These are phyloP conservation scores for Cepphus grylle DNA, from an alignment of 2,113 vertebrate species.

Conservation along the genomic window DNA sequence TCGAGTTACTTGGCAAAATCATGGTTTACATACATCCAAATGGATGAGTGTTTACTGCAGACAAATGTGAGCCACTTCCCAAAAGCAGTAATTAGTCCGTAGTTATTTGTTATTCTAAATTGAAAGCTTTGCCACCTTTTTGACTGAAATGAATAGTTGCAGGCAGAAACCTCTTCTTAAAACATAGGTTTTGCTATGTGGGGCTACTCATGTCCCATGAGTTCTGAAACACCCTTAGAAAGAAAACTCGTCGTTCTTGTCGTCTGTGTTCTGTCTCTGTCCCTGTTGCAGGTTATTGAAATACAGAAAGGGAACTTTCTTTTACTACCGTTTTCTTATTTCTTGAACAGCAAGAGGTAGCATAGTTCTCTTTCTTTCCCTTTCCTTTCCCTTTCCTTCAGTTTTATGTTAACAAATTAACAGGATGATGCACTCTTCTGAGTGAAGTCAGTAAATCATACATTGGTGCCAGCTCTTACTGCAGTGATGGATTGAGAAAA, in stretches of 20 bases:
- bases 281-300: not conserved
- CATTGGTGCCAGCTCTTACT: not conserved
- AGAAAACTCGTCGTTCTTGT: not conserved
- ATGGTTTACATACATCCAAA: not conserved
- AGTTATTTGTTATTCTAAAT: not conserved
- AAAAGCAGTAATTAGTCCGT: not conserved
- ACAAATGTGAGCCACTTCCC: not conserved
- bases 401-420: not conserved
- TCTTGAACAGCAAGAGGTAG: not conserved
- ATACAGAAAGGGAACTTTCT: not conserved
- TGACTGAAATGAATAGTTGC: not conserved
- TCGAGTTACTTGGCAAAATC: not conserved
- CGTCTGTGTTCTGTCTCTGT: not conserved
- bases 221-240: not conserved
- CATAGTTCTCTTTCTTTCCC: not conserved
- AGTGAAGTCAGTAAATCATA: not conserved
- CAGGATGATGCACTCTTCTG: rapidly evolving
- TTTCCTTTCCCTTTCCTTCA: not conserved
- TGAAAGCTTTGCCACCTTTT: not conserved
- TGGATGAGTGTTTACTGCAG: not conserved
- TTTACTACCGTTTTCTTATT: not conserved
- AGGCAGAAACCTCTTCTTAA: not conserved
- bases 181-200: not conserved
- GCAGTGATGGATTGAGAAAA: not conserved
- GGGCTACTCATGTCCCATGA: not conserved